Evolutionary conservation across 2,888 invertebrate genomes (phyloP), one percentile per base, ranked within the genome.

Genomic region (Drosophila macrothrix): DNA sequence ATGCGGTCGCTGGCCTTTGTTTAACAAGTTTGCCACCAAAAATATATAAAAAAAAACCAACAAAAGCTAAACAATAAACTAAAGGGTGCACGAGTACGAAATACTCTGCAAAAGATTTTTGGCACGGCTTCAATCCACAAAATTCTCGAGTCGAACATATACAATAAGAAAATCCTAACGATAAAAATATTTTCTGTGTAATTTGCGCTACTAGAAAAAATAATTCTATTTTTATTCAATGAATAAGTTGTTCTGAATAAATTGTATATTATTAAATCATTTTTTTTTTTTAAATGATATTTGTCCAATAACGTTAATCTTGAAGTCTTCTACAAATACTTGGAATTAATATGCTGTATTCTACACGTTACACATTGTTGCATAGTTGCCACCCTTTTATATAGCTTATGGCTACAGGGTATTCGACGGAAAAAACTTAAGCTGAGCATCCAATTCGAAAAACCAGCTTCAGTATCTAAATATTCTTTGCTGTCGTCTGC

Each of bases 1-100:
- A 72, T 55, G 86, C 85, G 85, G 90, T 85, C 90, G 84, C 88
- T 85, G 84, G 84, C 84, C 84, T 90, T 76, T 90, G 69, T 79
- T 79, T 80, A 87, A 90, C 90, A 84, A 88, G 90, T 90, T 86
- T 90, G 84, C 71, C 78, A 80, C 76, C 14, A 22, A 46, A 82
- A 76, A 62, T 65, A n/a, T n/a, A 39, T 74, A 58, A 58, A 58
- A 58, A 60, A 14, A 37, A 43, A 0, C 43, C 12, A 25, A 54
- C 22, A 31, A 43, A 33, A 58, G 29, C 19, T 41, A 22, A 41
- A 6, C 16, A 4, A 56, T 4, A 58, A 29, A 4, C n/a, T 19
- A 3, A 10, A 35, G 14, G 28, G 16, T 33, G n/a, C 25, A 14
- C 22, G 29, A 60, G 41, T 62, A 1, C 1, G 0, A 58, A 6